Conservation (phyloP, 1,140 invertebrate genomes). For the Zaprionus kolodkinae region DNA sequence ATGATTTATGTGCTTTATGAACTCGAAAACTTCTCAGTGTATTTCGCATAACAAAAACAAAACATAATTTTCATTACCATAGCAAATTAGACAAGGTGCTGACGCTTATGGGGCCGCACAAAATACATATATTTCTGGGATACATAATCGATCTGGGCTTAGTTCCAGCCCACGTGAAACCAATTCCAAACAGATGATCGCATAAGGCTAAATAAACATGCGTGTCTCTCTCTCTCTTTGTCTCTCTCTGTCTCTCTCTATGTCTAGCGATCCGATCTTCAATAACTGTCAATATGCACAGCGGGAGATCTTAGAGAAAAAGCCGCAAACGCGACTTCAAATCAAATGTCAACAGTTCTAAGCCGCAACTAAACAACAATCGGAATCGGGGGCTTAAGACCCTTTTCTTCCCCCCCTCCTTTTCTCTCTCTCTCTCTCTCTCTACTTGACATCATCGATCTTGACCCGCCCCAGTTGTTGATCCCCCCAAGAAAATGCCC, state of each 20-base stretch:
- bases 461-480: constrained; percentile 74
- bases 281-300: constrained; percentile 68
- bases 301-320: constrained; percentile 49
- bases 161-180: constrained; percentile 28
- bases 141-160: constrained; percentile 21
- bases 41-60: constrained; percentile 58
- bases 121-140: constrained; percentile 15
- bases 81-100: constrained; percentile 83
- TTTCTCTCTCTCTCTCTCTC: neutral
- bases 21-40: constrained; percentile 35
- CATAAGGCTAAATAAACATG: constrained; percentile 39
- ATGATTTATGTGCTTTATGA: constrained; percentile 71
- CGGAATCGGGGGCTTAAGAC: constrained; percentile 36
- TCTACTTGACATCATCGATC: constrained; percentile 75
- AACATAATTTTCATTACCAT: constrained; percentile 82
- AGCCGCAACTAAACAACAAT: constrained; percentile 43
- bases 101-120: constrained; percentile 70
- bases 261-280: constrained; percentile 30
- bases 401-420: constrained; percentile 26
- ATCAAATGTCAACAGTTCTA: constrained; percentile 76
- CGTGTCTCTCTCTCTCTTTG: neutral
- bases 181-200: constrained; percentile 39
- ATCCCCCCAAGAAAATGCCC: constrained; percentile 36
- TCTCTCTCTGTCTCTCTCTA: neutral
- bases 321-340: constrained; percentile 49